Conservation (phyloP, 2,888 invertebrate species). For the Oscheius onirici region DNA sequence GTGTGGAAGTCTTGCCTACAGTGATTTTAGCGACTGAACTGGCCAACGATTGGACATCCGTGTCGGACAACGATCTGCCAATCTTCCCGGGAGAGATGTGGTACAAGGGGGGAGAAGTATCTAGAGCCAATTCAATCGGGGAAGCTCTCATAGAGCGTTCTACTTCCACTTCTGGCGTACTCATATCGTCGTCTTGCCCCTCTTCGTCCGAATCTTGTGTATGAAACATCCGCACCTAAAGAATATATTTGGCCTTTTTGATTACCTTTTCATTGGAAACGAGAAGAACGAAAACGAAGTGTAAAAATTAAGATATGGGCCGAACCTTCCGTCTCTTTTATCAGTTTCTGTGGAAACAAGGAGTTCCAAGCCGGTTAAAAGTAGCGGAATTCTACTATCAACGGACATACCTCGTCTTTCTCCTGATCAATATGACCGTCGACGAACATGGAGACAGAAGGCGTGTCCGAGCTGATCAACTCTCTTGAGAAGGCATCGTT, state of each 20-base stretch:
- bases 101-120: neutral
- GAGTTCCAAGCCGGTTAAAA: too few relatives aligned
- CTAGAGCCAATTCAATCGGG: slow-evolving; percentile 8
- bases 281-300: too few relatives aligned
- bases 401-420: slow-evolving; percentile 38
- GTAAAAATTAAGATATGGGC: too few relatives aligned
- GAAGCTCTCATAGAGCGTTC: neutral
- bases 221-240: slow-evolving; percentile 41
- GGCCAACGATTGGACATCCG: slow-evolving; percentile 20
- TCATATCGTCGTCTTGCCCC: neutral
- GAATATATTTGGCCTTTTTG: neutral
- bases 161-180: slow-evolving; percentile 2
- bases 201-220: slow-evolving; percentile 35
- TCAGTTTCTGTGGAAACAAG: too few relatives aligned
- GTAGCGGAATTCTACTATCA: too few relatives aligned
- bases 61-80: slow-evolving; percentile 25
- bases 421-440: slow-evolving; percentile 28
- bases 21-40: neutral
- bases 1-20: neutral
- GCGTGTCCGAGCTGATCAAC: slow-evolving; percentile 28
- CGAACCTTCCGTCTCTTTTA: too few relatives aligned
- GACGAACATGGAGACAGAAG: slow-evolving; percentile 31
- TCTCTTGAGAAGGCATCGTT: slow-evolving; percentile 9
- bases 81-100: neutral
- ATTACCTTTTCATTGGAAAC: neutral